phyloP scores from a whole-genome alignment of 2,888 invertebrate species.

The Cephus nigrinus region DNA sequence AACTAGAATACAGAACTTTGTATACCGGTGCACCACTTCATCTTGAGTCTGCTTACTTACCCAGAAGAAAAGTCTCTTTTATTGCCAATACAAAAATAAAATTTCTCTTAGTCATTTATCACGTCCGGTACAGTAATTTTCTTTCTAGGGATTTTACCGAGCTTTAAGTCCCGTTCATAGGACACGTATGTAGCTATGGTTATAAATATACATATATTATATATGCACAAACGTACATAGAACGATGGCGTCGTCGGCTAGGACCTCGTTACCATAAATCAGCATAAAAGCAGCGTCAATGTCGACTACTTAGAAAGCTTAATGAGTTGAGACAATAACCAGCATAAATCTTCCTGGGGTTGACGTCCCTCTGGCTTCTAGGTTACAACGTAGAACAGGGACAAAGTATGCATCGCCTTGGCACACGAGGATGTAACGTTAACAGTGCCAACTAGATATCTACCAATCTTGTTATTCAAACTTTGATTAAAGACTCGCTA shows the following conservation, averaged over 20 bases:
- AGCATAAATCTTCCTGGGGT: conserved; percentile 18
- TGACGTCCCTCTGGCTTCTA: conserved; percentile 1
- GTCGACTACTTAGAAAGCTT: conserved; percentile 28
- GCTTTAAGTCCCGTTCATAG: too few species aligned
- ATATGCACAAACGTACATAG: not conserved
- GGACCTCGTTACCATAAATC: conserved; percentile 31
- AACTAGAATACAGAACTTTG: too few species aligned
- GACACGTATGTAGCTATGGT: too few species aligned
- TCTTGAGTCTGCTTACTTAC: too few species aligned
- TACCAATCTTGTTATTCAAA: conserved; percentile 20
- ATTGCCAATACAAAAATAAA: too few species aligned
- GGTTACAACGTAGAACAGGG: too few species aligned
- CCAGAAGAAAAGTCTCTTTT: too few species aligned
- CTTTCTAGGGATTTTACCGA: too few species aligned
- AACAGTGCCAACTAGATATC: conserved; percentile 13
- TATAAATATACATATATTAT: not conserved
- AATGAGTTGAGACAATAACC: conserved; percentile 33
- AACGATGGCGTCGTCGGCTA: not conserved
- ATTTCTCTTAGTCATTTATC: too few species aligned
- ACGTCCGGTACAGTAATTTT: too few species aligned
- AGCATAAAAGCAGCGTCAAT: conserved; percentile 26
- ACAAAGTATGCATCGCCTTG: too few species aligned
- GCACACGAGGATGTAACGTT: conserved; percentile 6
- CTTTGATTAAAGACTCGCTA: conserved; percentile 19
- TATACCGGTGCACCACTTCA: too few species aligned